These are phyloP conservation scores for Benitochromis conjunctus DNA, from an alignment of 2,113 vertebrate species.

Conservation along the genomic window DNA sequence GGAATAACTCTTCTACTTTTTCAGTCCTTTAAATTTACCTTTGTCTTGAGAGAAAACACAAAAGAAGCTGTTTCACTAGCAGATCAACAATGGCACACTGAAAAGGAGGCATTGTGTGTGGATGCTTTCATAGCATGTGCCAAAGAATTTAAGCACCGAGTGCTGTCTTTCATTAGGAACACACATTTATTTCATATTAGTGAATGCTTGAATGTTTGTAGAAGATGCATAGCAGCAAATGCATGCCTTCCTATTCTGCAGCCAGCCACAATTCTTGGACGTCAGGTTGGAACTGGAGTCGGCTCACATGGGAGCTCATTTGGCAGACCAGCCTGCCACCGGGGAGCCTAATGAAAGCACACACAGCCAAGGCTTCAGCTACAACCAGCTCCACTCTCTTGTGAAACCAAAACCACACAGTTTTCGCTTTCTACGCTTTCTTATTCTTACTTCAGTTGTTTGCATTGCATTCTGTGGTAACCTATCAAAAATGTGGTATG, in stretches of 20 bases:
- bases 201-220: background rate
- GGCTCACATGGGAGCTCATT: slow-evolving; percentile 67
- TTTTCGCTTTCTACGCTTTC: background rate
- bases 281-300: slow-evolving; percentile 26
- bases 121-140: background rate
- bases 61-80: background rate
- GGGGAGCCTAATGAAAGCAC: slow-evolving; percentile 65
- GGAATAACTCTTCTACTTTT: background rate
- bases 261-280: slow-evolving; percentile 47
- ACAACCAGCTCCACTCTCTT: slow-evolving; percentile 9
- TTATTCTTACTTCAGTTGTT: background rate
- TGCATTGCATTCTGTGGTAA: background rate
- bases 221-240: slow-evolving; percentile 26
- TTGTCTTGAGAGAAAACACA: slow-evolving; percentile 7
- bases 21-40: background rate
- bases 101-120: background rate
- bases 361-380: slow-evolving; percentile 46
- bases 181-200: background rate
- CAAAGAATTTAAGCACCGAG: background rate
- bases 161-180: background rate
- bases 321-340: slow-evolving; percentile 45
- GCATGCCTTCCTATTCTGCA: slow-evolving; percentile 13
- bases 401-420: slow-evolving; percentile 16
- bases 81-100: background rate
- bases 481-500: background rate